A percentile compares a stretch with the other conserved stretches of the same genome.
phyloP scores from a whole-genome alignment of 2,888 invertebrate genomes.

The Mythimna lalbum region DNA sequence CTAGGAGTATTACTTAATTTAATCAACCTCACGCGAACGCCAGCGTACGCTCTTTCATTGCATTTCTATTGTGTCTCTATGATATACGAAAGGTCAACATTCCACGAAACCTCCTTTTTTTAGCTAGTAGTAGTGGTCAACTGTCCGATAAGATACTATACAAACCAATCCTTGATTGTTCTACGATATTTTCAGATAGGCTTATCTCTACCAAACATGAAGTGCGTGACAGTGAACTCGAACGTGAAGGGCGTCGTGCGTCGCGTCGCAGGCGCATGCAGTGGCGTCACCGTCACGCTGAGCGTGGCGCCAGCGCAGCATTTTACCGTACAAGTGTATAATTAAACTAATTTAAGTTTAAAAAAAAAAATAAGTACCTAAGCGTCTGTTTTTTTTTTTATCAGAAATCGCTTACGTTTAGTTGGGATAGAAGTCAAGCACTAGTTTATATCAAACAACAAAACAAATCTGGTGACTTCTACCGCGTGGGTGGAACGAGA shows the following conservation, averaged over 20 bases:
- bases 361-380: background rate
- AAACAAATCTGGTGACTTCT: no score
- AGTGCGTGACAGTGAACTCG: slow-evolving; percentile 70
- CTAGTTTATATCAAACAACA: no score
- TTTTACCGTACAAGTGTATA: slow-evolving; percentile 70
- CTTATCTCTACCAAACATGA: slow-evolving; percentile 66
- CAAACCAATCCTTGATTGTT: background rate
- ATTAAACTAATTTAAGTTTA: slow-evolving; percentile 31
- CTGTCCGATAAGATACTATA: background rate
- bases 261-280: slow-evolving; percentile 68
- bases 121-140: no score
- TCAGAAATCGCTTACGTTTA: no score
- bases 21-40: no score
- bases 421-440: no score
- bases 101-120: no score
- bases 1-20: no score
- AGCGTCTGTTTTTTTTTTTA: background rate
- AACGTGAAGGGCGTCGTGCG: slow-evolving; percentile 65
- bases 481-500: no score
- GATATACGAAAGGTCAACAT: no score
- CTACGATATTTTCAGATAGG: slow-evolving; percentile 66
- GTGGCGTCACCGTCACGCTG: slow-evolving; percentile 67
- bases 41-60: no score
- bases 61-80: no score
- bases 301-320: slow-evolving; percentile 62